Percentiles rank a stretch among this genome's conserved stretches.
phyloP scores from a whole-genome alignment of 2,888 invertebrate species.

The Odontocerum albicorne region DNA sequence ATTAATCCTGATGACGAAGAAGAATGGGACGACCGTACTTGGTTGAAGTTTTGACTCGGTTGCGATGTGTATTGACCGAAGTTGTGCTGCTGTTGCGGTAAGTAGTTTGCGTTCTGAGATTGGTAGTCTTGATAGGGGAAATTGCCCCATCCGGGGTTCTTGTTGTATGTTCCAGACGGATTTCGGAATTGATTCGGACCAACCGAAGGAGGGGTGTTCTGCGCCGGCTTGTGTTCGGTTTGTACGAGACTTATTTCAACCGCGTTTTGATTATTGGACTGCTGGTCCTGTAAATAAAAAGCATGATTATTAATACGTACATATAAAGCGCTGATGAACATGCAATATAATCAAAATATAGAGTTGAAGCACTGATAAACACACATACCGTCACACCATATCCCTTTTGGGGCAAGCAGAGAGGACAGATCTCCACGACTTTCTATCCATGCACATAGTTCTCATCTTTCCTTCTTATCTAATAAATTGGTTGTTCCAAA shows the following conservation, averaged over 20 bases:
- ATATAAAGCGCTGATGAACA: too few relatives aligned
- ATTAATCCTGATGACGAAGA: slow-evolving; percentile 24
- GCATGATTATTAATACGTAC: too few relatives aligned
- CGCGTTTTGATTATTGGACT: slow-evolving; percentile 2
- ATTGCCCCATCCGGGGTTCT: background rate
- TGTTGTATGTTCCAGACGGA: background rate
- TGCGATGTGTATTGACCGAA: background rate
- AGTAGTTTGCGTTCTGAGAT: background rate
- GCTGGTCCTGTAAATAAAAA: too few relatives aligned
- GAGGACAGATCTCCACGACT: too few relatives aligned
- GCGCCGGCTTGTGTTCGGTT: slow-evolving; percentile 4
- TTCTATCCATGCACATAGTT: too few relatives aligned
- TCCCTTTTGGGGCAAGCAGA: too few relatives aligned
- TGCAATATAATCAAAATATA: too few relatives aligned
- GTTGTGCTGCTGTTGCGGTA: background rate
- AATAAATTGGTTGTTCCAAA: too few relatives aligned
- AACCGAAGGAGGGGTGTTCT: background rate
- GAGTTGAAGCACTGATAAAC: too few relatives aligned
- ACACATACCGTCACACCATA: too few relatives aligned
- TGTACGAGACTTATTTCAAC: slow-evolving; percentile 20
- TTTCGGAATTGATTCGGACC: background rate
- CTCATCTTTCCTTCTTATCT: too few relatives aligned
- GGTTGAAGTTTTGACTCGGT: background rate
- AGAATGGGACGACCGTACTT: slow-evolving; percentile 18
- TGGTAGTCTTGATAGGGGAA: background rate